phyloP scores from a whole-genome alignment of 1,140 invertebrate species.

The Drosophila kohkoa region DNA sequence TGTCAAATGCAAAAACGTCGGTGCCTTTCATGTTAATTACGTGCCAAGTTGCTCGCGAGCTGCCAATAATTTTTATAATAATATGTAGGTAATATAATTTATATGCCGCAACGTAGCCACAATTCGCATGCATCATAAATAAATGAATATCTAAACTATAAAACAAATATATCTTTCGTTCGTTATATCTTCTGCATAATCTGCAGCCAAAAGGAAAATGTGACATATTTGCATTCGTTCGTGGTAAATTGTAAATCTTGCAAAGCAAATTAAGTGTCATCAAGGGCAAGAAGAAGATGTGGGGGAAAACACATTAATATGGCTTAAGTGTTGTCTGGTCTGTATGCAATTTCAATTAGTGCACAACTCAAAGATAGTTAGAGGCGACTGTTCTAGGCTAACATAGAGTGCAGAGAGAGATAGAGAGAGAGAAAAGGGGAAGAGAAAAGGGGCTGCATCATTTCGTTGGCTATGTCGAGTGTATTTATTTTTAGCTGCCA shows the following conservation, averaged over 20 bases:
- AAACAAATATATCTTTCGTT: constrained; percentile 4
- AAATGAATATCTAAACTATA: constrained; percentile 27
- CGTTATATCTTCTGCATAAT: constrained; percentile 1
- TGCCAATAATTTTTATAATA: constrained; percentile 65
- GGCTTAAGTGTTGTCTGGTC: constrained; percentile 46
- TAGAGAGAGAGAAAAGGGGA: background rate
- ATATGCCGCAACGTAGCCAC: constrained; percentile 57
- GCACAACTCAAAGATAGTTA: constrained; percentile 61
- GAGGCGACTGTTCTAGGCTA: constrained; percentile 24
- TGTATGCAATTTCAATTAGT: constrained; percentile 69
- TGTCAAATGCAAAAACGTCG: constrained; percentile 47
- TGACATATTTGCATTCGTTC: constrained; percentile 53
- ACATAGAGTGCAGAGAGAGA: background rate
- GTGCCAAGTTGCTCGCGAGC: constrained; percentile 29
- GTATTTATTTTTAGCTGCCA: constrained; percentile 61
- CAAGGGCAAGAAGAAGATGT: constrained; percentile 2
- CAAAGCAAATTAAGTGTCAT: constrained; percentile 58
- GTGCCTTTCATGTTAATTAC: constrained; percentile 74
- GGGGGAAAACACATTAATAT: constrained; percentile 36
- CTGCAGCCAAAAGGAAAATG: constrained; percentile 26
- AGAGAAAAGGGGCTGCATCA: background rate
- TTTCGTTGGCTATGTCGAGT: constrained; percentile 29
- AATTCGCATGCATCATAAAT: constrained; percentile 61
- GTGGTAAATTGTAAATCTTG: constrained; percentile 51
- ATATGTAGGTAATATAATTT: constrained; percentile 61